Conservation (phyloP, 2,888 invertebrate species). For the Clistopyga incitator region DNA sequence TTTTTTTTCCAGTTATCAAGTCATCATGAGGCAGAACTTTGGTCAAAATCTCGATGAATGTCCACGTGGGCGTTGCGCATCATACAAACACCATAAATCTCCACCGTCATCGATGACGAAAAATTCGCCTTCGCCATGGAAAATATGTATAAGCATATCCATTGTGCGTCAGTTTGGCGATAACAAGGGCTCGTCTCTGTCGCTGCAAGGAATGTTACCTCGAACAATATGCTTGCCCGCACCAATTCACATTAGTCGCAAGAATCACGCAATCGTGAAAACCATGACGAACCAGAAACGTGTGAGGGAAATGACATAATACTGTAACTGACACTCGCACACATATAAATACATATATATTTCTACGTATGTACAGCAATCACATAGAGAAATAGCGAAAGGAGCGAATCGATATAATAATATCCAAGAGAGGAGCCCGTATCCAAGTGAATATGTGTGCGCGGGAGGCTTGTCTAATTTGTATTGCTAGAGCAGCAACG, state of each 20-base stretch:
- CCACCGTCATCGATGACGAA: neutral
- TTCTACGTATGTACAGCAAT: constrained; percentile 27
- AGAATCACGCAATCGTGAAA: constrained; percentile 10
- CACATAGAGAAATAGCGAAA: constrained; percentile 59
- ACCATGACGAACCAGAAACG: constrained; percentile 45
- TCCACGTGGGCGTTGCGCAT: constrained; percentile 6
- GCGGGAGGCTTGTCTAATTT: constrained; percentile 80
- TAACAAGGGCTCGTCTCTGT: constrained; percentile 13
- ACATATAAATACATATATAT: neutral
- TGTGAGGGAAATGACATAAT: constrained; percentile 43
- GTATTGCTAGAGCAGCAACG: constrained; percentile 78
- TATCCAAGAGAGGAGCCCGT: constrained; percentile 57
- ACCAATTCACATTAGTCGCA: constrained; percentile 7
- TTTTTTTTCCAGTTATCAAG: neutral
- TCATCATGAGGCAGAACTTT: neutral
- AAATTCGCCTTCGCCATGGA: neutral
- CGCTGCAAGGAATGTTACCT: neutral
- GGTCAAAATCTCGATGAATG: neutral
- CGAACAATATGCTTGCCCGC: constrained; percentile 38
- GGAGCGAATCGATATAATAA: constrained; percentile 66
- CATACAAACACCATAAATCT: too few relatives aligned
- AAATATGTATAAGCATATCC: neutral
- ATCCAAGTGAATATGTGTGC: constrained; percentile 74
- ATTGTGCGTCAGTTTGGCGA: constrained; percentile 4
- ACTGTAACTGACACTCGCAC: constrained; percentile 1